A percentile compares a stretch with the other conserved stretches of the same genome.
These are phyloP conservation scores for Colossoma macropomum DNA, from an alignment of 2,113 vertebrate species.

Conservation along the genomic window DNA sequence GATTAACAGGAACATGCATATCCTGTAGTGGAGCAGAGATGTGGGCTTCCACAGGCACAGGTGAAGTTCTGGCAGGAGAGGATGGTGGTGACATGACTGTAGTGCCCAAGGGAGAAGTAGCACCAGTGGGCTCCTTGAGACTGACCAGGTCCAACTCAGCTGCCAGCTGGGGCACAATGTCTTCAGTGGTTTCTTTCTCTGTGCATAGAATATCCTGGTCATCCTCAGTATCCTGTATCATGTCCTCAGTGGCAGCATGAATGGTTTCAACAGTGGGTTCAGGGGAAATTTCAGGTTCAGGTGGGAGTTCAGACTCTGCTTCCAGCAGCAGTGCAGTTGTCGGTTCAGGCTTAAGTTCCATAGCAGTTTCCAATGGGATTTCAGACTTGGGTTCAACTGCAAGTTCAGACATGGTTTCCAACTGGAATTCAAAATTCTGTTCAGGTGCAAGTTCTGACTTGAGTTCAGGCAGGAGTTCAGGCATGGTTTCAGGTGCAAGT, in stretches of 20 bases:
- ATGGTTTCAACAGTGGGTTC: background rate
- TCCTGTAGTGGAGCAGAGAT: constrained; percentile 56
- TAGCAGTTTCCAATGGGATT: background rate
- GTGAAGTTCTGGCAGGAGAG: constrained; percentile 66
- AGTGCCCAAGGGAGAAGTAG: constrained; percentile 68
- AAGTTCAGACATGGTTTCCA: background rate
- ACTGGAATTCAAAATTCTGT: background rate
- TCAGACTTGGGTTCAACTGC: background rate
- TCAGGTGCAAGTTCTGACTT: constrained; percentile 1
- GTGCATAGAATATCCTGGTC: constrained; percentile 6
- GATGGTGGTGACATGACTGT: constrained; percentile 77
- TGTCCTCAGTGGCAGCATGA: constrained; percentile 26
- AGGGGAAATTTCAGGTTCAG: background rate
- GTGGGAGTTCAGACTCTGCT: background rate
- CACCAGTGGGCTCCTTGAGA: constrained; percentile 54
- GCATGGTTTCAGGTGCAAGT: background rate
- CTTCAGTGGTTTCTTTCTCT: constrained; percentile 37
- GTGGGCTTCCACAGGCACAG: constrained; percentile 60
- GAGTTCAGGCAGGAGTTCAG: background rate
- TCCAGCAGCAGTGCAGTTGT: background rate
- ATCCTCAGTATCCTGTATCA: background rate
- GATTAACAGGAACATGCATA: constrained; percentile 55
- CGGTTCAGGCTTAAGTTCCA: background rate
- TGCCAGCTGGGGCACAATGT: constrained; percentile 40
- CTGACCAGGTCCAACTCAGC: constrained; percentile 61